Evolutionary conservation across 1,140 invertebrate genomes (phyloP), one percentile per base, ranked within the genome.

Genomic region (Cyclargus thomasi): DNA sequence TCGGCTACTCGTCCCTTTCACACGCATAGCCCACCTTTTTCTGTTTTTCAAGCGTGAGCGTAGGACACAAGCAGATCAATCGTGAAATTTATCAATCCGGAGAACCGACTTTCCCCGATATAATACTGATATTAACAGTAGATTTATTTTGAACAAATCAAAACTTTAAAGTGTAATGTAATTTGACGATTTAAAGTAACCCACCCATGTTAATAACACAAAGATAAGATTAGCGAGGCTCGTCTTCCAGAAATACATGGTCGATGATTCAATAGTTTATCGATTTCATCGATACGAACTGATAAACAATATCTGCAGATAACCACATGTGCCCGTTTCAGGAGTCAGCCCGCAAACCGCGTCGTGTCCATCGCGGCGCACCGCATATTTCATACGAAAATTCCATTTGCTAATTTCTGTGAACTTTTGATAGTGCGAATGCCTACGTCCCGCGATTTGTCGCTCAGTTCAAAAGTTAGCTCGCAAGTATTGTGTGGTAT

Each of bases 211-310:
- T 47, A 2, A 29, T 29, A 29, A 29, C 8, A 47, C 39, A 11
- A 14, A 47, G 55, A 59, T 59, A 59, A 59, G 55, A 59, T 59
- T 20, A 59, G 18, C 6, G 55, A 59, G 18, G 7, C 39, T 1
- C 39, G 39, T 47, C 55, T 59, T 59, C 18, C 20, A 20, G 17
- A 17, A 59, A 59, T 59, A n/a, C n/a, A 4, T 11, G 55, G 55
- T 11, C 18, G 55, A 21, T 59, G 55, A 59, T 59, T 59, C 55
- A 59, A 59, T 10, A 59, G 20, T 11, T 59, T 59, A 59, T 59
- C 55, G 55, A 59, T 59, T 59, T 59, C 55, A 6, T 59, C 10
- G 20, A 20, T 59, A 59, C 20, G n/a, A 21, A 20, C 55, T 59
- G 55, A 59, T 59, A 59, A 59, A 29, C 29, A 29, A 29, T 29